Percentiles rank a stretch among this genome's conserved stretches.
Evolutionary conservation across 1,140 invertebrate genomes (phyloP).

Genomic region (Bombus picipes): DNA sequence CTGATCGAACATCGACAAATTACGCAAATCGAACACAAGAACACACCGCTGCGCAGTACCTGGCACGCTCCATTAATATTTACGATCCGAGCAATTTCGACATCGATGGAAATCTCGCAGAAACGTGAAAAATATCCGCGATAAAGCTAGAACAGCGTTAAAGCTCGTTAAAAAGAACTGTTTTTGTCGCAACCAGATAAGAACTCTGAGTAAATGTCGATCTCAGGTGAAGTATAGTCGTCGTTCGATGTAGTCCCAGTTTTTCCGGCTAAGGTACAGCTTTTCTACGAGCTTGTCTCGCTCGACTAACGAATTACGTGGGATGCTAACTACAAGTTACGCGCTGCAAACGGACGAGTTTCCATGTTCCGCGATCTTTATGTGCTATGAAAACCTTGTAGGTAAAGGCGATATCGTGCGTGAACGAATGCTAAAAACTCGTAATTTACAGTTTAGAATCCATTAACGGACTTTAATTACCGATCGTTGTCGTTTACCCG

Average conservation of each 20-base stretch:
- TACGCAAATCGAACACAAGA: slow-evolving; percentile 21
- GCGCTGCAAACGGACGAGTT: slow-evolving; percentile 51
- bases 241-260: not conserved
- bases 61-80: not conserved
- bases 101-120: not conserved
- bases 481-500: slow-evolving; percentile 9
- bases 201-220: not conserved
- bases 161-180: slow-evolving; percentile 2
- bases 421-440: slow-evolving; percentile 37
- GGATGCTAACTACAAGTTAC: slow-evolving; percentile 45
- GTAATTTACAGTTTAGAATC: slow-evolving; percentile 60
- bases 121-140: not conserved
- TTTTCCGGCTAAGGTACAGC: not conserved
- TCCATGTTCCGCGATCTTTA: slow-evolving; percentile 48
- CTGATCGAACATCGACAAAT: not conserved
- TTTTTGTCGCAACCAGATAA: not conserved
- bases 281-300: slow-evolving; percentile 17
- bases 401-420: slow-evolving; percentile 4
- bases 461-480: slow-evolving; percentile 62
- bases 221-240: not conserved
- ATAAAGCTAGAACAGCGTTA: not conserved
- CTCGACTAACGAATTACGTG: slow-evolving; percentile 29
- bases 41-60: not conserved
- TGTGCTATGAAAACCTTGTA: slow-evolving; percentile 33
- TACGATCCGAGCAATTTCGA: slow-evolving; percentile 7